phyloP scores from a whole-genome alignment of 2,797 vertebrate species.

The Hapalemur alaotrensis region DNA sequence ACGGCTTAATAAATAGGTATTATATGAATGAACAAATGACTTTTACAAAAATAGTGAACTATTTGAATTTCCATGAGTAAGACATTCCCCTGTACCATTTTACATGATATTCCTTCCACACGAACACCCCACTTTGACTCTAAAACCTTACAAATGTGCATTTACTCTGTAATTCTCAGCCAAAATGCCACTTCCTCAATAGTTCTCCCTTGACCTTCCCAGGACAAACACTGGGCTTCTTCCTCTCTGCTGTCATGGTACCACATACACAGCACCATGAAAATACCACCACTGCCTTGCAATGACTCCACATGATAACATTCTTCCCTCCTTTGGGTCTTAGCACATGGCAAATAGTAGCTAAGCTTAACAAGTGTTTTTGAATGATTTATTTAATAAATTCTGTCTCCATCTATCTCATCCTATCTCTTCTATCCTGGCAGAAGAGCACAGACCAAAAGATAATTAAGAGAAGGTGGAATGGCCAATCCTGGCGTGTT shows the following conservation, averaged over 20 bases:
- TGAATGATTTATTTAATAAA: not conserved
- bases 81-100: not conserved
- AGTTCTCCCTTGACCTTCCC: not conserved
- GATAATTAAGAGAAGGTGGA: not conserved
- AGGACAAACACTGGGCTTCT: not conserved
- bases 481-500: not conserved
- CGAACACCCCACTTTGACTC: not conserved
- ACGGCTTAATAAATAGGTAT: not conserved
- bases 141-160: not conserved
- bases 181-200: not conserved
- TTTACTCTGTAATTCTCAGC: not conserved
- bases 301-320: not conserved
- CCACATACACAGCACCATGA: fast-evolving
- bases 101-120: not conserved
- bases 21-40: not conserved
- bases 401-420: not conserved
- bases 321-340: not conserved
- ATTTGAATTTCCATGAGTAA: not conserved
- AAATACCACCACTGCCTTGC: not conserved
- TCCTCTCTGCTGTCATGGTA: not conserved
- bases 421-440: not conserved
- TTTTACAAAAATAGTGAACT: not conserved
- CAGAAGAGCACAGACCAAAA: not conserved
- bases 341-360: not conserved
- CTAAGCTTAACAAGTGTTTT: too few species aligned